Conservation (phyloP, 2,888 invertebrate species). For the Pollenia angustigena region DNA sequence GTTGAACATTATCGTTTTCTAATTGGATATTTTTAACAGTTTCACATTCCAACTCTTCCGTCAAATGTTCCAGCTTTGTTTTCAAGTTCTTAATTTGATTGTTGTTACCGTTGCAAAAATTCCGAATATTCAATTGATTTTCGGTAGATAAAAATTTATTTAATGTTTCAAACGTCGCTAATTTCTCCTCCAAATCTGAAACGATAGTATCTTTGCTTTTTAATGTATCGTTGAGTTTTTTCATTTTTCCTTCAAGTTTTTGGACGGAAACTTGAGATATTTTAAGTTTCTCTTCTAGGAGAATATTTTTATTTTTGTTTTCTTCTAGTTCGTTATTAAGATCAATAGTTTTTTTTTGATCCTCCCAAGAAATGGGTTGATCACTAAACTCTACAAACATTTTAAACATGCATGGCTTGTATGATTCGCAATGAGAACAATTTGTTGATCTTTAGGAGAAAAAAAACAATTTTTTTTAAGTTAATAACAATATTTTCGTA, state of each 20-base stretch:
- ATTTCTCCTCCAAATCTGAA: not conserved
- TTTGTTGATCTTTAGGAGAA: not conserved
- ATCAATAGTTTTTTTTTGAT: slow-evolving; percentile 32
- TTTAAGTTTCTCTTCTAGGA: not conserved
- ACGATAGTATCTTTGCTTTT: not conserved
- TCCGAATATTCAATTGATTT: not conserved
- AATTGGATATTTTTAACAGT: not conserved
- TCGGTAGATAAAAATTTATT: slow-evolving; percentile 10
- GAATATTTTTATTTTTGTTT: not conserved
- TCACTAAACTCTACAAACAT: slow-evolving; percentile 50
- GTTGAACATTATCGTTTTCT: not conserved
- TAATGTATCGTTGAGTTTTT: slow-evolving; percentile 28
- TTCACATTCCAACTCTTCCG: not conserved
- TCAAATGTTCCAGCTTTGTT: not conserved
- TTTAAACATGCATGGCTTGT: slow-evolving; percentile 42
- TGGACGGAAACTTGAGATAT: slow-evolving; percentile 2
- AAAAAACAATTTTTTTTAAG: not conserved
- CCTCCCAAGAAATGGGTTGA: not conserved
- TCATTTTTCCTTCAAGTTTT: slow-evolving; percentile 35
- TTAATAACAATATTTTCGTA: not conserved
- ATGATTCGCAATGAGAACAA: slow-evolving; percentile 21
- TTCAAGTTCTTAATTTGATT: not conserved
- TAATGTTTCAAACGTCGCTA: not conserved
- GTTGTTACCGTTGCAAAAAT: not conserved
- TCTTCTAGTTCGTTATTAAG: slow-evolving; percentile 9